Conservation (phyloP, 1,140 invertebrate species). For the Drosophila ogumai region DNA sequence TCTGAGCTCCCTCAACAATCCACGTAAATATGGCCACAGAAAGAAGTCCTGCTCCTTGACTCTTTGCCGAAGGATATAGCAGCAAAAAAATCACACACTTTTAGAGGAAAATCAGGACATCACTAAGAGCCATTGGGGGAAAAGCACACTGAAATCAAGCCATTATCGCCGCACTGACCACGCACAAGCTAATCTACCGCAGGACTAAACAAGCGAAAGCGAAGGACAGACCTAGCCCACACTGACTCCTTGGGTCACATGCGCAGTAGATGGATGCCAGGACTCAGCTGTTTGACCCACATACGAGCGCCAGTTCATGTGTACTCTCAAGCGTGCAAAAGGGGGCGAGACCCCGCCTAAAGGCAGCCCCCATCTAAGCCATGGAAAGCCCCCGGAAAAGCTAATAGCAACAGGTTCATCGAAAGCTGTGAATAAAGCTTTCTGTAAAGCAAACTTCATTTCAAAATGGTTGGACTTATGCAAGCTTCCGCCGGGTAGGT, state of each 20-base stretch:
- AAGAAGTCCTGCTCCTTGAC: background rate
- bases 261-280: conserved; percentile 52
- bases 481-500: conserved; percentile 22
- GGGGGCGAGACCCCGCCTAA: conserved; percentile 31
- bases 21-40: conserved; percentile 9
- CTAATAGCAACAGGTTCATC: conserved; percentile 9
- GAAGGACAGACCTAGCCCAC: conserved; percentile 54
- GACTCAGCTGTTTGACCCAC: conserved; percentile 76
- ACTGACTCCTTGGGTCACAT: conserved; percentile 69
- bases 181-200: conserved; percentile 73
- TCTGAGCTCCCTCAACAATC: background rate
- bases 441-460: conserved; percentile 1
- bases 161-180: conserved; percentile 63
- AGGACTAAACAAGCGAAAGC: conserved; percentile 55
- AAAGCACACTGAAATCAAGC: conserved; percentile 17
- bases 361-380: conserved; percentile 1
- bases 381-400: conserved; percentile 17
- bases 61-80: too few relatives aligned
- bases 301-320: conserved; percentile 62
- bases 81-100: conserved; percentile 2
- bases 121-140: background rate
- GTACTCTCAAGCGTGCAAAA: conserved; percentile 59
- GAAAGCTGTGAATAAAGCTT: conserved; percentile 33
- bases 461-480: background rate
- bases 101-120: background rate